Evolutionary conservation across 2,113 vertebrate genomes (phyloP).

Genomic region (Haemorhous mexicanus): DNA sequence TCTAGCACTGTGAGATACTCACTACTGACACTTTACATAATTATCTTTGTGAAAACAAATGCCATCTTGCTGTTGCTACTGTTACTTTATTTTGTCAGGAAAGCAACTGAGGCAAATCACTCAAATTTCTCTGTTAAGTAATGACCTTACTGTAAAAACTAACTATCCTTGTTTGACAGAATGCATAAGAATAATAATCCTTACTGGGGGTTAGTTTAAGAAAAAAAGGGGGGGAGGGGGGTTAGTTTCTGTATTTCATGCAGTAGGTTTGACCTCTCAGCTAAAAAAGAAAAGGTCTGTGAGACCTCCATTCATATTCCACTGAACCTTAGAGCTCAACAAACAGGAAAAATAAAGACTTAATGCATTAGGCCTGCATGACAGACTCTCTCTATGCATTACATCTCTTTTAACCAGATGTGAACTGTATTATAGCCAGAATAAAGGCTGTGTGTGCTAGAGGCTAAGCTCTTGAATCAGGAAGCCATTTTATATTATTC

Average conservation of each 20-base stretch:
- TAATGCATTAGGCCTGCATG: neutral
- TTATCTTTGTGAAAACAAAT: neutral
- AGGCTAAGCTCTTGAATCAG: conserved; percentile 32
- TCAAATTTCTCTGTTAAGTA: neutral
- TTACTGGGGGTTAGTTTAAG: neutral
- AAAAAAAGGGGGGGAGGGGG: neutral
- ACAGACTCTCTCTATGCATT: neutral
- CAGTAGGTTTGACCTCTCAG: neutral
- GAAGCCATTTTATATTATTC: conserved; percentile 16
- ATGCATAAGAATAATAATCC: neutral
- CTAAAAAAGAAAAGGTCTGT: neutral
- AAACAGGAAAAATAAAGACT: conserved; percentile 1
- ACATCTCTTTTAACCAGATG: conserved; percentile 9
- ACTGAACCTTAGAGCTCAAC: neutral
- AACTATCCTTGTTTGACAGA: neutral
- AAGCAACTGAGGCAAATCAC: neutral
- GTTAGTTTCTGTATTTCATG: neutral
- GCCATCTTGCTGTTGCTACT: neutral
- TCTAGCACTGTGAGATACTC: neutral
- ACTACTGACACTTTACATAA: neutral
- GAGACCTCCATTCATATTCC: neutral
- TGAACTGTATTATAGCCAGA: conserved; percentile 8
- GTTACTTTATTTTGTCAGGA: neutral
- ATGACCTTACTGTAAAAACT: neutral
- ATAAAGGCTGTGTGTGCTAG: conserved; percentile 12